Conservation (phyloP, 1,140 invertebrate species). For the Delia radicum region DNA sequence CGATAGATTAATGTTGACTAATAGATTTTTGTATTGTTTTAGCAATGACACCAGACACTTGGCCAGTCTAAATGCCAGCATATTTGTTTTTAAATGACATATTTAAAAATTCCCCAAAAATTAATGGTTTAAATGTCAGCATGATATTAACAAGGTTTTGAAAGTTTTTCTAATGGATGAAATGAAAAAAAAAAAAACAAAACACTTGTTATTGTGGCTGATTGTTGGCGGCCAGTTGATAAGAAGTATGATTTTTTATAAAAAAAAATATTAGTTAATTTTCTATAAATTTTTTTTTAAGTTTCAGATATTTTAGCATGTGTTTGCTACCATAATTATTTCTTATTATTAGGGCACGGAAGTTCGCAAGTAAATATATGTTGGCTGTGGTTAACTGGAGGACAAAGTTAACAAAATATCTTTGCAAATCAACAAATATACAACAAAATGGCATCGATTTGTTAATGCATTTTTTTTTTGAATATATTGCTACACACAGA, state of each 20-base stretch:
- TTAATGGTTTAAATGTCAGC: neutral
- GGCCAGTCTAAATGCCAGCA: neutral
- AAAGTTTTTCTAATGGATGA: neutral
- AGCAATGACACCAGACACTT: neutral
- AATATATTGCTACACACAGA: too few relatives aligned
- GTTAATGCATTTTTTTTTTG: too few relatives aligned
- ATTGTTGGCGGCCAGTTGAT: neutral
- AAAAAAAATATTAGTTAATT: neutral
- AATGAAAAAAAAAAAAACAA: neutral
- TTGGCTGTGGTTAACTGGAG: too few relatives aligned
- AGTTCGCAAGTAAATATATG: too few relatives aligned
- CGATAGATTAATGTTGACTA: neutral
- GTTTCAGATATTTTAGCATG: too few relatives aligned
- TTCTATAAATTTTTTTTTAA: neutral
- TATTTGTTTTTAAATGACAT: neutral
- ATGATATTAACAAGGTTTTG: conserved; percentile 13
- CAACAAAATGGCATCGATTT: too few relatives aligned
- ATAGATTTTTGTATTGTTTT: neutral
- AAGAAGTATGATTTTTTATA: neutral
- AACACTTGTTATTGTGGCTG: neutral
- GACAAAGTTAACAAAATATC: too few relatives aligned
- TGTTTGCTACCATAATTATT: neutral
- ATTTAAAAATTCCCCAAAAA: neutral
- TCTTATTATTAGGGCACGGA: neutral
- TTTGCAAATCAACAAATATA: too few relatives aligned